phyloP scores from a whole-genome alignment of 1,140 invertebrate species.

The Drosophila sturtevanti region DNA sequence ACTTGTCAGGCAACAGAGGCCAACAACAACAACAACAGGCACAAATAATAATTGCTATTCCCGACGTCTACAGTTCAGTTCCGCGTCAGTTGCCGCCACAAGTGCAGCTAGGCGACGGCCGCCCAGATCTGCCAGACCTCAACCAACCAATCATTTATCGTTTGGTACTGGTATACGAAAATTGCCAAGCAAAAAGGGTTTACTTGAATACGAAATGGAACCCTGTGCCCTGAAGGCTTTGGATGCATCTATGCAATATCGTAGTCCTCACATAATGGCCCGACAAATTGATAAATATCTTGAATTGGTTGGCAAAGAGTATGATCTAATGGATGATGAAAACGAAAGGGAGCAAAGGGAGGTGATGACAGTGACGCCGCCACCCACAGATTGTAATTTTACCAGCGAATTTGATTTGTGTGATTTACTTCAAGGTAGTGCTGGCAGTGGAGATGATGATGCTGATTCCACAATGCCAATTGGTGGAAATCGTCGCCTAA shows the following conservation, averaged over 20 bases:
- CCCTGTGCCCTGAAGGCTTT: conserved; percentile 53
- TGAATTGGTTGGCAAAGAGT: conserved; percentile 53
- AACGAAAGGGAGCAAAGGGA: conserved; percentile 5
- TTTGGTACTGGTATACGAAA: conserved; percentile 60
- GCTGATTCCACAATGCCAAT: not conserved
- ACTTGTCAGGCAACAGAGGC: conserved; percentile 28
- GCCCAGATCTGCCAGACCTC: conserved; percentile 7
- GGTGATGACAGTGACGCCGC: conserved; percentile 48
- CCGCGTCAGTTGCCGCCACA: conserved; percentile 3
- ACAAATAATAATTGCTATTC: conserved; percentile 38
- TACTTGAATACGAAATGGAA: conserved; percentile 77
- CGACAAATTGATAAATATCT: conserved; percentile 76
- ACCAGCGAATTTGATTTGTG: conserved; percentile 77
- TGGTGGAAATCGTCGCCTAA: conserved; percentile 42
- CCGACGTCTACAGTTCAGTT: conserved; percentile 39
- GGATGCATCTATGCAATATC: conserved; percentile 54
- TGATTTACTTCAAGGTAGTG: conserved; percentile 55
- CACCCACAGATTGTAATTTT: conserved; percentile 70
- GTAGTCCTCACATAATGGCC: conserved; percentile 52
- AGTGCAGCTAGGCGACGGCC: not conserved
- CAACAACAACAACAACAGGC: too few relatives aligned
- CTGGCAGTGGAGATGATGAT: conserved; percentile 60
- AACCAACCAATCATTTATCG: conserved; percentile 23
- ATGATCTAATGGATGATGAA: conserved; percentile 40
- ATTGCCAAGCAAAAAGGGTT: conserved; percentile 69